Conservation (phyloP, 2,797 vertebrate species). For the Coccyzus lansbergi region DNA sequence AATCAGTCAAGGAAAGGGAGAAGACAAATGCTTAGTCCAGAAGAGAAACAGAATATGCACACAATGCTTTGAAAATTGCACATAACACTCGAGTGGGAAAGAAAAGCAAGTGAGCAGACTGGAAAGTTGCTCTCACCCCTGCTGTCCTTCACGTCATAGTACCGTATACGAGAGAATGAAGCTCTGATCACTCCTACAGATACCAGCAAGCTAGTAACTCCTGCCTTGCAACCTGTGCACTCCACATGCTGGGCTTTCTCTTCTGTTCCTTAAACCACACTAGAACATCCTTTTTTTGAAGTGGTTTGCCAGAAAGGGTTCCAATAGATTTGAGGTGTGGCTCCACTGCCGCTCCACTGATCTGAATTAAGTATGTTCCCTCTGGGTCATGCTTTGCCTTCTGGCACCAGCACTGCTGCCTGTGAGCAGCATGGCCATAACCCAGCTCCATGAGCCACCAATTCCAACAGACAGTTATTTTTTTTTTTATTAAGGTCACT, state of each 20-base stretch:
- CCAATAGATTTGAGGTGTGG: neutral
- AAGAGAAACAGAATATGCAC: neutral
- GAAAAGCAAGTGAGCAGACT: neutral
- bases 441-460: neutral
- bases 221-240: neutral
- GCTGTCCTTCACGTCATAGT: neutral
- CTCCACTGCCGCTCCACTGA: fast-evolving
- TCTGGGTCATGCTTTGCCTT: neutral
- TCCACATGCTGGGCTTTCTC: neutral
- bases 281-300: neutral
- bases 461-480: neutral
- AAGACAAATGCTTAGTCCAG: neutral
- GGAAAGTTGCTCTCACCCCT: neutral
- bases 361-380: neutral
- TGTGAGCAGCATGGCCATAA: fast-evolving
- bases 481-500: neutral
- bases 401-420: neutral
- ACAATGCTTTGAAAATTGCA: neutral
- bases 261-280: neutral
- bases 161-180: fast-evolving
- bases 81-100: neutral
- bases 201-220: neutral
- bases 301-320: constrained; percentile 3
- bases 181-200: neutral
- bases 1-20: neutral